Evolutionary conservation across 1,140 invertebrate species (phyloP), one percentile per base, ranked within the genome.

Genomic region (Bacillus rossius): DNA sequence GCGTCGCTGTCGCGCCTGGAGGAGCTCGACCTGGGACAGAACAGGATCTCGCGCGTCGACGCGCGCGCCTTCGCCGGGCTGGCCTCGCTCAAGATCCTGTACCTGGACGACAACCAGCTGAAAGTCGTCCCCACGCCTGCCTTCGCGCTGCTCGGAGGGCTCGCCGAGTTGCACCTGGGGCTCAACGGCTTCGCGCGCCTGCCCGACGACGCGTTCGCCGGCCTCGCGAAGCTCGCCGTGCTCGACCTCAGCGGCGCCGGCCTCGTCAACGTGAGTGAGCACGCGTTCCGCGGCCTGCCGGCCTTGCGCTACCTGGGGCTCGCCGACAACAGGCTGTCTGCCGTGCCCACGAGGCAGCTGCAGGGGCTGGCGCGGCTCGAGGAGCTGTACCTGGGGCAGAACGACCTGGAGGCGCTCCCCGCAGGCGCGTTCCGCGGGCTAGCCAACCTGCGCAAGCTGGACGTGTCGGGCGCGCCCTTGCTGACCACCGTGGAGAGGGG

Each of bases 11-110:
- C 80, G 0, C 85, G 84, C 63, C 75, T 96, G 40, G 88, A 92
- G 66, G 88, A 93, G 69, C 75, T 96, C 10, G 92, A 96, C 74
- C 77, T 96, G 10, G 90, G 90, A 1, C 82, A 90, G 67, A 96
- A 96, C 70, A 82, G 88, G 60, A 91, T 96, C 67, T 84, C 85
- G 13, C 81, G 81, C 64, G 85, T 96, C 13, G 88, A 92, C 29
- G 29, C 29, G 29, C 81, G 80, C 55, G 88, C 92, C 2, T 92
- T 96, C 66, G 81, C 84, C 45, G 90, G 89, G 1, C 71, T 96
- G 16, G 74, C 78, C 0, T 82, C 85, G 1, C 77, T 96, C 25
- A 76, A 89, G 49, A 86, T 89, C 0, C 75, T 96, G 0, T 88
- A 89, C 67, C 75, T 96, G 41, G 89, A 93, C 64, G 89, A 94